phyloP scores from a whole-genome alignment of 1,140 invertebrate genomes.

The Bombyx mandarina region DNA sequence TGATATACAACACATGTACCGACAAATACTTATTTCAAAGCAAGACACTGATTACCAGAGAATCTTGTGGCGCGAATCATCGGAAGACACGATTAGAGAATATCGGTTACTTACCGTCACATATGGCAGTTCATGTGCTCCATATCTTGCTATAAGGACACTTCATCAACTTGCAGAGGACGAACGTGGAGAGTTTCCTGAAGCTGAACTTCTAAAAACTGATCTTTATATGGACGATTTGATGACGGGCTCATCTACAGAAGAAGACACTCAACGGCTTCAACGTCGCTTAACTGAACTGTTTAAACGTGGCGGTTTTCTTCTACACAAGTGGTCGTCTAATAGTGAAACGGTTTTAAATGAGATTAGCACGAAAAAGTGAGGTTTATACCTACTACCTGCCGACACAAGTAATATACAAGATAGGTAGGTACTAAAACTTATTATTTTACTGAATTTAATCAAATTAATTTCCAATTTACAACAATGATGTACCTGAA shows the following conservation, averaged over 20 bases:
- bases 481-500: too few relatives aligned
- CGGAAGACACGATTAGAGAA: conserved; percentile 11
- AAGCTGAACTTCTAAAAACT: conserved; percentile 21
- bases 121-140: conserved; percentile 37
- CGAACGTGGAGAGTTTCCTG: too few relatives aligned
- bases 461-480: too few relatives aligned
- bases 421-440: too few relatives aligned
- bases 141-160: conserved; percentile 43
- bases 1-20: conserved; percentile 65
- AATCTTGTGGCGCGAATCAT: conserved; percentile 39
- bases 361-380: too few relatives aligned
- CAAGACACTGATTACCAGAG: conserved; percentile 29
- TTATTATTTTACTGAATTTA: too few relatives aligned
- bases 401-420: conserved; percentile 3
- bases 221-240: conserved; percentile 60
- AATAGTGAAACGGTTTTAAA: conserved; percentile 24
- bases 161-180: conserved; percentile 41
- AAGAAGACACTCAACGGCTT: conserved; percentile 31
- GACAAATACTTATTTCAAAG: conserved; percentile 40
- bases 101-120: conserved; percentile 36
- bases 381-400: conserved; percentile 11
- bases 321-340: conserved; percentile 38
- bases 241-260: conserved; percentile 34
- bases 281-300: conserved; percentile 22
- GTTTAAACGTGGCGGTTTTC: conserved; percentile 24